phyloP scores from a whole-genome alignment of 30 jellyfish, hydroid and myxozoan genomes.

The Cassiopea andromeda region DNA sequence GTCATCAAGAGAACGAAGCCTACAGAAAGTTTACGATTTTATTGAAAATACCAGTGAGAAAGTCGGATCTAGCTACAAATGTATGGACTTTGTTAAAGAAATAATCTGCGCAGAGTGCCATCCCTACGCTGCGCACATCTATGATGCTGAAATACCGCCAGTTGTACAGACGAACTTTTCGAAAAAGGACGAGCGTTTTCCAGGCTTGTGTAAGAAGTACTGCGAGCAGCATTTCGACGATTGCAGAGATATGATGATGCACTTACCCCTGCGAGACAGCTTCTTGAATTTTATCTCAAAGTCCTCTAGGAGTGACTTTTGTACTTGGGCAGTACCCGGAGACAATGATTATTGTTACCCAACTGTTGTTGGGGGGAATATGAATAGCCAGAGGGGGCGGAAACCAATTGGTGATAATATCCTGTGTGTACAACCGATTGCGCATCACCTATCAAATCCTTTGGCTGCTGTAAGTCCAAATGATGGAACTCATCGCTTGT shows the following conservation, averaged over 20 bases:
- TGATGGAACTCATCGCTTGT: constrained; percentile 91
- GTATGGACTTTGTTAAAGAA: constrained; percentile 45
- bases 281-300: constrained; percentile 32
- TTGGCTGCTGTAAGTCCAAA: constrained; percentile 80
- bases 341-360: constrained; percentile 88
- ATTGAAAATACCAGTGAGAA: constrained; percentile 2
- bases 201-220: constrained; percentile 83
- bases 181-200: constrained; percentile 66
- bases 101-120: constrained; percentile 87
- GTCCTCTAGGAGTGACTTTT: constrained; percentile 55
- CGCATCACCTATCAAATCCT: constrained; percentile 62
- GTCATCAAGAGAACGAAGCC: constrained; percentile 35
- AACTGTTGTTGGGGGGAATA: constrained; percentile 23
- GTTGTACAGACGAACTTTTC: constrained; percentile 17
- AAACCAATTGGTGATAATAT: constrained; percentile 18
- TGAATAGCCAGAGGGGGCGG: neutral
- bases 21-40: constrained; percentile 29
- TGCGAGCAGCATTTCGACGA: constrained; percentile 59
- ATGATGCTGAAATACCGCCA: constrained; percentile 88
- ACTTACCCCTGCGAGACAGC: constrained; percentile 37
- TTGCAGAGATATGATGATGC: constrained; percentile 57
- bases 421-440: constrained; percentile 80
- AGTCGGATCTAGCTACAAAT: neutral
- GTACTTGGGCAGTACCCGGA: constrained; percentile 87
- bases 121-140: constrained; percentile 96